These are phyloP conservation scores for Babyrousa celebensis DNA, from an alignment of 2,797 vertebrate species.

Conservation along the genomic window DNA sequence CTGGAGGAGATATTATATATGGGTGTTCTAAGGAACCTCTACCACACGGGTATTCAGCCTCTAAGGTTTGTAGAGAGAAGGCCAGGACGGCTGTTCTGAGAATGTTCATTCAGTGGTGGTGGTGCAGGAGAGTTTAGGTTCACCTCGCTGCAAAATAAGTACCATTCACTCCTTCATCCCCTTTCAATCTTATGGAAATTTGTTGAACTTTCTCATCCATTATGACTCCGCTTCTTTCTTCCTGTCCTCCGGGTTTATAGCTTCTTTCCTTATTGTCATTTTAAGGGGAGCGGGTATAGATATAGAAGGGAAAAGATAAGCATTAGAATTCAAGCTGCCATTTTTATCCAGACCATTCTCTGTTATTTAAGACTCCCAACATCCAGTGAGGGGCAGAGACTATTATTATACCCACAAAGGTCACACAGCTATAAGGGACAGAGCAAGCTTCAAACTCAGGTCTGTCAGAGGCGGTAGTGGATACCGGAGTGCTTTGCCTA, in stretches of 20 bases:
- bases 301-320: neutral
- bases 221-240: constrained; percentile 23
- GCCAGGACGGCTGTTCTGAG: neutral
- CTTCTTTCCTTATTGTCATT: constrained; percentile 31
- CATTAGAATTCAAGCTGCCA: constrained; percentile 42
- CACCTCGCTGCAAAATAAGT: neutral
- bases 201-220: neutral
- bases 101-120: neutral
- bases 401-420: constrained; percentile 40
- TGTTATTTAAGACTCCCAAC: constrained; percentile 45
- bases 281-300: neutral
- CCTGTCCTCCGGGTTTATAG: neutral
- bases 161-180: neutral
- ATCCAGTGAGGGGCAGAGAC: neutral
- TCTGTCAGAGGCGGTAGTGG: constrained; percentile 41
- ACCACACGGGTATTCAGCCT: neutral
- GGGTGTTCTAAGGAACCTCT: neutral
- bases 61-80: neutral
- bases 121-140: neutral
- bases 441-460: constrained; percentile 54
- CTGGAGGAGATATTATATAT: neutral
- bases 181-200: neutral
- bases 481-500: neutral
- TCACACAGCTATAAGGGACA: constrained; percentile 12
- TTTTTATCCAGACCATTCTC: constrained; percentile 68